Evolutionary conservation across 2,797 vertebrate genomes (phyloP), one percentile per base, ranked within the genome.

Genomic region (Danio kyathit): DNA sequence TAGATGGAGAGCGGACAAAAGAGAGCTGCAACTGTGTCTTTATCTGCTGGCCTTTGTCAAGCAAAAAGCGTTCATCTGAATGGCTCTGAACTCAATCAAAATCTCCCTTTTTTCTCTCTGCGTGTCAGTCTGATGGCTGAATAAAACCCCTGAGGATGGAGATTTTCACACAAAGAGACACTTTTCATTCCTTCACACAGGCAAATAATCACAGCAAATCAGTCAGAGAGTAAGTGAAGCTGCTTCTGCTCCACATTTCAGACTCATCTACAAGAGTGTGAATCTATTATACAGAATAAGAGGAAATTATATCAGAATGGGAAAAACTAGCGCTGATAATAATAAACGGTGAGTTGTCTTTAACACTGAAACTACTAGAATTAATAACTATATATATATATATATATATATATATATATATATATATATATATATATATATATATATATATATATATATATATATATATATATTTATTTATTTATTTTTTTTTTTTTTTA

Each of bases 21-120:
- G 76, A 79, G 65, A 79, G 57, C 52, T 57, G 66, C 75, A 77
- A 77, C 75, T 77, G 75, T 77, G 75, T 77, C 75, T 77, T 77
- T 77, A 77, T 77, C 51, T 65, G 41, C 51, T 7, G 14, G 51
- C 49, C 51, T 77, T 77, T 77, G 75, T 77, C 51, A 77, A 66
- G 17, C 75, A 48, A 38, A 19, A 29, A 29, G 29, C 29, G 29
- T 29, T 29, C 29, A 29, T 29, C 76, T 70, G 66, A 79, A 79
- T 79, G 56, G 56, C 56, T 17, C 76, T 61, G 76, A 79, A 71
- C 76, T 79, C 76, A 61, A 43, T 70, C 76, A 60, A 70, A 70
- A 60, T 80, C 77, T 71, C 49, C 17, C 59, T 21, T 29, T 29
- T 29, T 43, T 79, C 60, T 79, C 77, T 43, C 77, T 54, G 56